Conservation (phyloP, 2,888 invertebrate genomes). For the Keiferia lycopersicella region DNA sequence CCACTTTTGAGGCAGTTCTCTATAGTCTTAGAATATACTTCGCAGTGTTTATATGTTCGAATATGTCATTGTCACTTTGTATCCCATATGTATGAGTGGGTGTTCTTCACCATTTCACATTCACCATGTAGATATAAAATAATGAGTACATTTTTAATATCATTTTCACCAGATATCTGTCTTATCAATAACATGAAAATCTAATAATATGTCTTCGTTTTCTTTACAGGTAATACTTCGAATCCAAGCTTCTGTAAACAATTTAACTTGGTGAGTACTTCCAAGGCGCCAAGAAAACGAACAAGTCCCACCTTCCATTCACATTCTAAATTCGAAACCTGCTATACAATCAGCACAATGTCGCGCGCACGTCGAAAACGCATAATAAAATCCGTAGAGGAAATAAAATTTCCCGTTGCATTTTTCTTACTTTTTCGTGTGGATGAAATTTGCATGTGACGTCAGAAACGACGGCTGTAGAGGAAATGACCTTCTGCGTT, state of each 20-base stretch:
- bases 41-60: too few species aligned
- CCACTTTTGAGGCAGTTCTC: too few species aligned
- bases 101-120: too few species aligned
- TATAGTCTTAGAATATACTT: too few species aligned
- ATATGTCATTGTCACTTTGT: too few species aligned
- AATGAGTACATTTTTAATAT: too few species aligned
- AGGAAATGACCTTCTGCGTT: conserved; percentile 11
- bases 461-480: conserved; percentile 36
- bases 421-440: conserved; percentile 56
- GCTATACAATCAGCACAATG: conserved; percentile 60
- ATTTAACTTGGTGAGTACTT: not conserved
- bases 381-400: conserved; percentile 61
- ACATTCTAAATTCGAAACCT: conserved; percentile 44
- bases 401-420: conserved; percentile 61
- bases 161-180: not conserved
- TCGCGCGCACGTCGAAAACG: conserved; percentile 57
- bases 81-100: too few species aligned
- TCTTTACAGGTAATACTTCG: not conserved
- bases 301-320: conserved; percentile 29
- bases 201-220: not conserved
- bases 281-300: not conserved
- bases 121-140: too few species aligned
- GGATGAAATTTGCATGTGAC: conserved; percentile 56
- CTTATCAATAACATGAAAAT: not conserved
- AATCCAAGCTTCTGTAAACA: not conserved